Base-by-base conservation (phyloP, 1,140 invertebrate genomes). In the Mizuhopecten yessoensis region DNA sequence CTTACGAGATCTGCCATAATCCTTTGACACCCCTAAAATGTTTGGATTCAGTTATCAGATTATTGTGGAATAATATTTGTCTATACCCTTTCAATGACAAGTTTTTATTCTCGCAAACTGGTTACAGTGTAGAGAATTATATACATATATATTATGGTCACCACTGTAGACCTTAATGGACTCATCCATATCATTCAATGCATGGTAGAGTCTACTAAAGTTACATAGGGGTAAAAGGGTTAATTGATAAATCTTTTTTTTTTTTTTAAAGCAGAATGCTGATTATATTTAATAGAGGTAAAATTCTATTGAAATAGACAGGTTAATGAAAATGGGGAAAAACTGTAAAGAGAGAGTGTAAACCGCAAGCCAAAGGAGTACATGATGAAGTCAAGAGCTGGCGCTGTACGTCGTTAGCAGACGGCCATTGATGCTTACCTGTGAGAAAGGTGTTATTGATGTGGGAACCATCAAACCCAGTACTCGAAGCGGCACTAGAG, bases 1-100 rank as follows among this genome's bases (percentile, higher is more conserved):
- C 57, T 75, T n/a, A 75, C 57, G 57, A 75, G 57, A 75, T 75
- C n/a, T 75, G 57, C 57, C n/a, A 75, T 75, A 75, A 29, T 75
- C 57, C 57, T 75, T 75, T 75, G 57, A n/a, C 11, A 75, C n/a
- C 11, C 57, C 57, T 75, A 75, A 29, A 75, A 75, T 75, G n/a
- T 75, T 75, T 29, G n/a, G 57, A 29, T 75, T 75, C 5, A 29
- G n/a, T 75, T 3, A 75, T 75, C 9, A 29, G 11, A 29, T 75
- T n/a, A 75, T 75, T 75, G 29, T 29, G n/a, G n/a, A 75, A 29
- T n/a, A 45, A 17, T 45, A 45, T 13, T 45, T 15, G 42, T 45
- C 42, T 20, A 13, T 13, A 13, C 17, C 9, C 9, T 45, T 45
- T 13, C 5, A 7, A 39, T 45, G 9, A 75, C n/a, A 75, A 29